Base-by-base conservation (phyloP, 2,113 vertebrate genomes). In the Alligator mississippiensis region DNA sequence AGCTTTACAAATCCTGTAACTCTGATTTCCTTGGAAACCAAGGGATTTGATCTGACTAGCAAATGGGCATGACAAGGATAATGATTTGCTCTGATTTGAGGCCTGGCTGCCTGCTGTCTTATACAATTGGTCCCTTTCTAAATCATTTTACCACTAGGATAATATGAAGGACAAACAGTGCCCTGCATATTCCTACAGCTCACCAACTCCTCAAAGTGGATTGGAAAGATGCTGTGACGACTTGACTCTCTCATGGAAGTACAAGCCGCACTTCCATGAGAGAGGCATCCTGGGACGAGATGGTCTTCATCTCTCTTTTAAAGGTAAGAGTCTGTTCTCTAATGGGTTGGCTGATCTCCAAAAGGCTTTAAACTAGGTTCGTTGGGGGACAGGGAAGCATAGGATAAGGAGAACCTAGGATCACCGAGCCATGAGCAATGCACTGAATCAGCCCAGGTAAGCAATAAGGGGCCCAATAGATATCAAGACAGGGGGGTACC, bases 81-180 rank as follows among this genome's bases (percentile, higher is more conserved):
- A 96, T 80, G 96, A 97, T 93, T 96, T 89, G 97, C 96, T 97
- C 91, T 97, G 98, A 97, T 96, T 84, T 94, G 89, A 88, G 91
- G 96, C 87, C 96, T 30, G 93, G 93, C 97, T 96, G 90, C 97
- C 97, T 93, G 95, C 96, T 94, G 92, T 93, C 95, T 87, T 88
- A 18, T 66, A 95, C 94, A 89, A 90, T 95, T 13, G 80, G 90
- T 91, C 92, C 54, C 27, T 77, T 66, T 94, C 87, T 8, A 84
- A 96, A 93, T 80, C 22, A 82, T 70, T 89, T 94, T 14, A 88
- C 68, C 84, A 85, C 78, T 70, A 93, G 87, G 79, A 16, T 5
- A 87, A 84, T 80, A 74, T 9, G 4, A 22, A 61, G 80, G 81
- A 96, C 93, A 97, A 96, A 97, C 82, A 22, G 19, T 3, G 77